A percentile compares a stretch with the other conserved stretches of the same genome.
Conservation (phyloP, 1,140 invertebrate genomes). For the Heliconius eleuchia region DNA sequence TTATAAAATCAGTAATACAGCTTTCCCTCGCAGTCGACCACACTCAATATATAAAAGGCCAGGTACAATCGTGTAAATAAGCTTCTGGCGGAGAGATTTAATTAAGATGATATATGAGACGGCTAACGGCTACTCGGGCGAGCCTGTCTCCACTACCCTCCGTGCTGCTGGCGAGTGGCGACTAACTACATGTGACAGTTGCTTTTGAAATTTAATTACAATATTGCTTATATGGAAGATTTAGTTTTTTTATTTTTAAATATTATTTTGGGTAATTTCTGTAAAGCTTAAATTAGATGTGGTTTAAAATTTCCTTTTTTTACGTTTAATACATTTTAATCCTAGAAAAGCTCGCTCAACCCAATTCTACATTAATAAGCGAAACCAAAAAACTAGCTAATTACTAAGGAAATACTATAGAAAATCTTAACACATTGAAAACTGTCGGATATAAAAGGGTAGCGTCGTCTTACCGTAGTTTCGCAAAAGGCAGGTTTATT, state of each 20-base stretch:
- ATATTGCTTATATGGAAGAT: background rate
- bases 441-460: slow-evolving; percentile 11
- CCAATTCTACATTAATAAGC: slow-evolving; percentile 1
- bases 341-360: background rate
- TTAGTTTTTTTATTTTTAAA: too few relatives aligned
- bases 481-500: slow-evolving; percentile 19
- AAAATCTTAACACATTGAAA: slow-evolving; percentile 14
- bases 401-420: slow-evolving; percentile 8
- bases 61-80: slow-evolving; percentile 72
- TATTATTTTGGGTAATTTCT: too few relatives aligned
- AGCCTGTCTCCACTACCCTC: slow-evolving; percentile 44
- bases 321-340: background rate
- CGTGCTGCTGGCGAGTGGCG: background rate
- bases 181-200: slow-evolving; percentile 32
- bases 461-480: slow-evolving; percentile 16
- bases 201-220: slow-evolving; percentile 8
- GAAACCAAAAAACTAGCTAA: slow-evolving; percentile 12
- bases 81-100: slow-evolving; percentile 72
- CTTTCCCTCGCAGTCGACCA: slow-evolving; percentile 23
- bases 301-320: background rate
- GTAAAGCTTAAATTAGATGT: too few relatives aligned
- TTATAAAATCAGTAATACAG: slow-evolving; percentile 6
- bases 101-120: slow-evolving; percentile 80
- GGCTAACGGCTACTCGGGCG: slow-evolving; percentile 59
- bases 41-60: slow-evolving; percentile 49